These are phyloP conservation scores for Alloplasta piceator DNA, from an alignment of 2,888 invertebrate genomes.

Conservation along the genomic window DNA sequence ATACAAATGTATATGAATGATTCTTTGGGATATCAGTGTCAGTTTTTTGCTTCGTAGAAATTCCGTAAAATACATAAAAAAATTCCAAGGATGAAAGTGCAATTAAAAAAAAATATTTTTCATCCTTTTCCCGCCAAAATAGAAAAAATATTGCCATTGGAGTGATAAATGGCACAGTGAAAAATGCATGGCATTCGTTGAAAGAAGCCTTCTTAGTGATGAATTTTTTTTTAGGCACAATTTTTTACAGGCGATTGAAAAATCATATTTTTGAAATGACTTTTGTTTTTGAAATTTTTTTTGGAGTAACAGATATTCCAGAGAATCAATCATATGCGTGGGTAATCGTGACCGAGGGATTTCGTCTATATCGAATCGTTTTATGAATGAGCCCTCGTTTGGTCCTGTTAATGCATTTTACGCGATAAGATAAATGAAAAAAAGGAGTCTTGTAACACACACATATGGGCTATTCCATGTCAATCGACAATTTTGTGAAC, in stretches of 20 bases:
- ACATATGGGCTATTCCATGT: background rate
- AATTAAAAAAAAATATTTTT: constrained; percentile 5
- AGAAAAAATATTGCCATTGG: no score
- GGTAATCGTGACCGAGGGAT: constrained; percentile 9
- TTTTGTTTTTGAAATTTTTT: no score
- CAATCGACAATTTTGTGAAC: no score
- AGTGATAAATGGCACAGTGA: no score
- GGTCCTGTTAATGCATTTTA: constrained; percentile 54
- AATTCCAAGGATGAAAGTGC: no score
- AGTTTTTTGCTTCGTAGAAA: background rate
- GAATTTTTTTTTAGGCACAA: background rate
- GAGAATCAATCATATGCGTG: background rate
- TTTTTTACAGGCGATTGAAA: background rate
- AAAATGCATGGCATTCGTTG: no score
- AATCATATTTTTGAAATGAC: background rate
- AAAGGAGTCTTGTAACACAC: background rate
- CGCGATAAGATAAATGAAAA: constrained; percentile 21
- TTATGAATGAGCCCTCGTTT: constrained; percentile 53
- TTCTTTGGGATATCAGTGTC: background rate
- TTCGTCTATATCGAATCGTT: constrained; percentile 20
- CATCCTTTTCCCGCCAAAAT: background rate
- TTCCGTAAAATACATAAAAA: background rate
- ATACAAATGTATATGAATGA: background rate
- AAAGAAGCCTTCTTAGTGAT: no score
- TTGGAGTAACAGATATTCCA: background rate